Conservation (phyloP, 2,888 invertebrate genomes). For the Epicampocera succincta region DNA sequence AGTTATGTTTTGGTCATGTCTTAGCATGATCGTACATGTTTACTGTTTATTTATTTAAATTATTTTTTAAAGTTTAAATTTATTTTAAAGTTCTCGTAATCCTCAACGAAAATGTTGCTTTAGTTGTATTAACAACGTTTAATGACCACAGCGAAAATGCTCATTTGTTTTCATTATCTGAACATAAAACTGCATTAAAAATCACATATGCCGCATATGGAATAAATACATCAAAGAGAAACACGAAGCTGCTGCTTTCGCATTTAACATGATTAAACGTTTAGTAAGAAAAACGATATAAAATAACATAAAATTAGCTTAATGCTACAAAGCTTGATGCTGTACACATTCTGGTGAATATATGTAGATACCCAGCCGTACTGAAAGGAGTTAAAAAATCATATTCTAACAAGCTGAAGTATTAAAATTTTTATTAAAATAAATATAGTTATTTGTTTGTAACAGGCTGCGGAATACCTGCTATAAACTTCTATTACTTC, state of each 20-base stretch:
- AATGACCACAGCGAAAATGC: background rate
- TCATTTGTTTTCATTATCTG: slow-evolving; percentile 54
- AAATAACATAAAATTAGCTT: slow-evolving; percentile 48
- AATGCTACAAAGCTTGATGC: slow-evolving; percentile 2
- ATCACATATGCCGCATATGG: slow-evolving; percentile 19
- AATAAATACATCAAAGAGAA: background rate
- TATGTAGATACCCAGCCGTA: slow-evolving; percentile 1
- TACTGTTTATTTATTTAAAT: no score
- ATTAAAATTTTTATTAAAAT: no score
- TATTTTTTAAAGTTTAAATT: no score
- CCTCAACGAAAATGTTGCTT: no score
- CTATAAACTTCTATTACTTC: no score
- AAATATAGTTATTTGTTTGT: no score
- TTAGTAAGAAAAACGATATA: slow-evolving; percentile 50
- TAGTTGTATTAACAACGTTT: background rate
- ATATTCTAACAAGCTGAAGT: no score
- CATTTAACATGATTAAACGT: slow-evolving; percentile 44
- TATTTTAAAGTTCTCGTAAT: no score
- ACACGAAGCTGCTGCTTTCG: slow-evolving; percentile 11
- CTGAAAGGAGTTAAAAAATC: no score
- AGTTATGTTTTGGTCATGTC: no score
- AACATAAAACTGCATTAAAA: slow-evolving; percentile 58
- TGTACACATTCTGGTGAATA: background rate
- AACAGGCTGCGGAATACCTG: no score
- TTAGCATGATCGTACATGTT: no score